These are phyloP conservation scores for Leptothorax acervorum DNA, from an alignment of 2,888 invertebrate genomes.

Conservation along the genomic window DNA sequence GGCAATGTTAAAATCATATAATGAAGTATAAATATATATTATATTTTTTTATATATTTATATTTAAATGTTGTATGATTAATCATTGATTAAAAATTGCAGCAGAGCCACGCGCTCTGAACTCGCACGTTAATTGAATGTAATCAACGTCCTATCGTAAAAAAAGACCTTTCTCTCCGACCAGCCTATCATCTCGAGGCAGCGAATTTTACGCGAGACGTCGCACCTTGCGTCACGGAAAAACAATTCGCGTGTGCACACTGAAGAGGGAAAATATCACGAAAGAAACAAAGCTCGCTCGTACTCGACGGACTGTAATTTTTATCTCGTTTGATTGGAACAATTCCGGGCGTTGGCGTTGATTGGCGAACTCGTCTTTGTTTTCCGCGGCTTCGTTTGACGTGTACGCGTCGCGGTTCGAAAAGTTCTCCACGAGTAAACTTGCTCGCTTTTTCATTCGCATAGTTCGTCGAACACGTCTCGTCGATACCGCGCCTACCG, in stretches of 20 bases:
- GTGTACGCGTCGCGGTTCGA: slow-evolving; percentile 4
- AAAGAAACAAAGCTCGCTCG: slow-evolving; percentile 21
- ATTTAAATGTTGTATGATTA: no score
- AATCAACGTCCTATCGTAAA: not conserved
- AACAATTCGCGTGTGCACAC: slow-evolving; percentile 45
- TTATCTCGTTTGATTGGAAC: slow-evolving; percentile 47
- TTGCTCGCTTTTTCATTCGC: slow-evolving; percentile 21
- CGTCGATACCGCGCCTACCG: not conserved
- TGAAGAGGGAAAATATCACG: slow-evolving; percentile 45
- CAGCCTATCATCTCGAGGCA: slow-evolving; percentile 42
- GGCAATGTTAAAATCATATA: not conserved
- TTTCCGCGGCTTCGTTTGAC: slow-evolving; percentile 18
- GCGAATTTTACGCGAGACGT: slow-evolving; percentile 55
- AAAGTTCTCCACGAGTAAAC: slow-evolving; percentile 2
- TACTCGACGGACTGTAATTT: slow-evolving; percentile 46
- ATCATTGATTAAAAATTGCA: no score
- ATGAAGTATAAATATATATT: not conserved
- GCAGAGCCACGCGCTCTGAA: no score
- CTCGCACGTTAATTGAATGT: slow-evolving; percentile 6
- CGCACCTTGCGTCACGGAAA: slow-evolving; percentile 43
- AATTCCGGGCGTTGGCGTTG: slow-evolving; percentile 32
- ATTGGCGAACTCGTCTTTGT: slow-evolving; percentile 52
- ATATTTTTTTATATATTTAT: no score
- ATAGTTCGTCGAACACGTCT: slow-evolving; percentile 16
- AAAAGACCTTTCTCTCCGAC: slow-evolving; percentile 23